A percentile compares a stretch with the other conserved stretches of the same genome.
Conservation (phyloP, 1,140 invertebrate genomes). For the Drosophila tropicalis region DNA sequence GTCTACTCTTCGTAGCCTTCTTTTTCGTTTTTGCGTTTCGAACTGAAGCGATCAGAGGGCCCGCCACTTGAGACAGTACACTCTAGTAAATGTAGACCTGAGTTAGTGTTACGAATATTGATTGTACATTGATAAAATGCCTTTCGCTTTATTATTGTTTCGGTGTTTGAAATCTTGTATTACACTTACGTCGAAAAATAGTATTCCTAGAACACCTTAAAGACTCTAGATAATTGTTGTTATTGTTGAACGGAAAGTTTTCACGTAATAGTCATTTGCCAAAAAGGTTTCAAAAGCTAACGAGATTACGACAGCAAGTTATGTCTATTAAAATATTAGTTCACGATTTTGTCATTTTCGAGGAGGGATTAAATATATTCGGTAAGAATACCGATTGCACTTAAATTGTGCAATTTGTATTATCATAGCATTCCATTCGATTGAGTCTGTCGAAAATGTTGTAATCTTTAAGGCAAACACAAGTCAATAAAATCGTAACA, state of each 20-base stretch:
- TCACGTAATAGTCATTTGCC: not conserved
- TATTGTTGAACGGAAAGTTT: conserved; percentile 6
- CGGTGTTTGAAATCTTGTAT: not conserved
- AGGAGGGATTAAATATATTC: not conserved
- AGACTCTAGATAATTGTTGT: not conserved
- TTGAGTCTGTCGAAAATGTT: not conserved
- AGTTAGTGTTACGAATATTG: conserved; percentile 32
- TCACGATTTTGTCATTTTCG: not conserved
- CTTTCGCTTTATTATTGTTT: conserved; percentile 30
- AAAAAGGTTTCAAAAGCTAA: not conserved
- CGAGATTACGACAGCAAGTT: not conserved
- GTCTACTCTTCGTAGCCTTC: not conserved
- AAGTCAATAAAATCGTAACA: too few relatives aligned
- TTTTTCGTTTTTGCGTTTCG: conserved; percentile 42
- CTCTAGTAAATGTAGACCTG: not conserved
- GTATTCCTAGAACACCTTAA: not conserved
- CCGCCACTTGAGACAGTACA: conserved; percentile 42
- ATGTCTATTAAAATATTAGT: not conserved
- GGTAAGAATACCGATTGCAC: not conserved
- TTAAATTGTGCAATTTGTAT: not conserved
- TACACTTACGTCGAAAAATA: not conserved
- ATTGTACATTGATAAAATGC: conserved; percentile 61
- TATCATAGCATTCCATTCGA: not conserved
- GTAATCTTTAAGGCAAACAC: too few relatives aligned
- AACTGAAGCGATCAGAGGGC: conserved; percentile 48